Conservation (phyloP, 2,888 invertebrate genomes). For the Hyalella azteca region DNA sequence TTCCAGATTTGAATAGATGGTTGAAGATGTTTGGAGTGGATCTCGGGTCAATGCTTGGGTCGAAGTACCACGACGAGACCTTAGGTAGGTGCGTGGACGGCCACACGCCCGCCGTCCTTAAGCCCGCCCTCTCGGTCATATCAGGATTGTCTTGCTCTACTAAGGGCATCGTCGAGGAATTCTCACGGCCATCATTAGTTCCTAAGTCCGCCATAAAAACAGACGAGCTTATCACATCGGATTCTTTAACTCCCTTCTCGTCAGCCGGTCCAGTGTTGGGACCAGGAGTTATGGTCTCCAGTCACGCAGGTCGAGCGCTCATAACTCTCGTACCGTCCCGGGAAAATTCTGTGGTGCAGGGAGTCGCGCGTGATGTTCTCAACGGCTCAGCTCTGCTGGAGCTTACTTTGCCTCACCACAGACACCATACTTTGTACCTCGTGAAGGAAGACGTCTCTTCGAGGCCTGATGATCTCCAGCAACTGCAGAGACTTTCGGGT, state of each 20-base stretch:
- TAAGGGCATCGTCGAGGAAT: conserved; percentile 83
- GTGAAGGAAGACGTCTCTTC: conserved; percentile 73
- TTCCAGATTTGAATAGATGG: conserved; percentile 81
- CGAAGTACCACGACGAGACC: conserved; percentile 76
- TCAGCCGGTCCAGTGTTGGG: conserved; percentile 67
- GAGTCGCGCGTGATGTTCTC: conserved; percentile 91
- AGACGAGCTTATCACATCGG: conserved; percentile 52
- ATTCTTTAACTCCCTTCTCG: conserved; percentile 47
- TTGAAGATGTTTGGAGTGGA: conserved; percentile 84
- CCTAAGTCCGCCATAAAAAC: conserved; percentile 74
- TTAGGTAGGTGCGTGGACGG: conserved; percentile 72
- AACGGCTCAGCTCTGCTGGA: conserved; percentile 92
- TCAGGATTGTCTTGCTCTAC: conserved; percentile 88
- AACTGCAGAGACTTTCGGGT: conserved; percentile 77
- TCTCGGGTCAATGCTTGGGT: conserved; percentile 81
- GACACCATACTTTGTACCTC: conserved; percentile 94
- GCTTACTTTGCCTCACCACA: conserved; percentile 87
- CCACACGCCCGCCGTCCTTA: conserved; percentile 72
- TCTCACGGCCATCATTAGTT: conserved; percentile 69
- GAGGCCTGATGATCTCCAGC: conserved; percentile 87
- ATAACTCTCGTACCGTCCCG: conserved; percentile 86
- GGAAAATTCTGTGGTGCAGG: conserved; percentile 62
- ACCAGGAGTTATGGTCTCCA: conserved; percentile 86
- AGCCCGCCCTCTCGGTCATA: conserved; percentile 88
- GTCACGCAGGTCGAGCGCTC: conserved; percentile 80